phyloP scores from a whole-genome alignment of 2,113 vertebrate species.

The Coptodon bakossiorum region DNA sequence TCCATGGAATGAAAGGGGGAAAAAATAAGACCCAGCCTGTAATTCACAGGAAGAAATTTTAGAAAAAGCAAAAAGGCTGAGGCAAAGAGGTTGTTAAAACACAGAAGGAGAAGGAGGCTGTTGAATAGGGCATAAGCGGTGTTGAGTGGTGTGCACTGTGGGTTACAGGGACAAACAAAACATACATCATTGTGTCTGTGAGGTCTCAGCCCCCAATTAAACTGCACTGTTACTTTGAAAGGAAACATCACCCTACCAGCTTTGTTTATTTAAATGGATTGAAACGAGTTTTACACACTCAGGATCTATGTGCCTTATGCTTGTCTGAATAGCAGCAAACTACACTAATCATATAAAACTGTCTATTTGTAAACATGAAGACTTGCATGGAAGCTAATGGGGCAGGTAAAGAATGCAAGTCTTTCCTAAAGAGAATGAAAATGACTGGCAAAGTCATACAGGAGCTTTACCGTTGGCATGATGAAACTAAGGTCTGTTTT shows the following conservation, averaged over 20 bases:
- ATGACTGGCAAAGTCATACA: neutral
- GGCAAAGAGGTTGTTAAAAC: conserved; percentile 66
- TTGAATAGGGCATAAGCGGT: conserved; percentile 19
- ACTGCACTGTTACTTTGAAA: neutral
- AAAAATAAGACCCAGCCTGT: conserved; percentile 55
- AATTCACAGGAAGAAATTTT: conserved; percentile 62
- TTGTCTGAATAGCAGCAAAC: neutral
- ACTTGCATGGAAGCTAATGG: neutral
- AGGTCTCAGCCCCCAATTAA: neutral
- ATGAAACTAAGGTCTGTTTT: conserved; percentile 33
- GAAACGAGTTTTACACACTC: neutral
- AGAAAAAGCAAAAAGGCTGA: conserved; percentile 38
- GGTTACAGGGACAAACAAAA: conserved; percentile 28
- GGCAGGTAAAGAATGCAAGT: neutral
- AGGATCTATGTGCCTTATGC: neutral
- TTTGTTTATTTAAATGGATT: neutral
- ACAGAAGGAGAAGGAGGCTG: conserved; percentile 39
- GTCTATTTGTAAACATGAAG: neutral
- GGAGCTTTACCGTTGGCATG: conserved; percentile 1
- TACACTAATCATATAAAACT: neutral
- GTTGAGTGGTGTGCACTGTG: conserved; percentile 23
- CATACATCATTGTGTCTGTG: conserved; percentile 41
- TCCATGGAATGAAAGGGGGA: conserved; percentile 41
- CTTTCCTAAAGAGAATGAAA: neutral
- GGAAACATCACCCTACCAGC: neutral